Evolutionary conservation across 1,140 invertebrate genomes (phyloP), one percentile per base, ranked within the genome.

Genomic region (Penaeus vannamei): DNA sequence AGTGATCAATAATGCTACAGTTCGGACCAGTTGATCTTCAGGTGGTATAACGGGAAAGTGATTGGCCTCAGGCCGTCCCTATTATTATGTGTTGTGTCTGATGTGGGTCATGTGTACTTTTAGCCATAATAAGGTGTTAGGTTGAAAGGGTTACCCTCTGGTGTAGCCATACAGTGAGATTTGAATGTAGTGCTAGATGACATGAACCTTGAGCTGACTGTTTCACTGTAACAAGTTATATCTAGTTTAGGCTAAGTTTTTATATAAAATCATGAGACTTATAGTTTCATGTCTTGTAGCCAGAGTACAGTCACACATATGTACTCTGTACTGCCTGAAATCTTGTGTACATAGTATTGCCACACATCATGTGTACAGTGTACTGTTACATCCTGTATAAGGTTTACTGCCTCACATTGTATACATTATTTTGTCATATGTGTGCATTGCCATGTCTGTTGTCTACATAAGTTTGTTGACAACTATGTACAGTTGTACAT

Each of bases 121-220:
- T 89, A 89, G 87, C 82, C 82, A 89, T 89, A 89, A 89, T 89
- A 85, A 77, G 87, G 86, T 89, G 87, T 64, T 89, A 84, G 87
- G 87, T 85, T 88, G 79, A 79, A 86, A 86, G 85, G 85, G 62
- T 64, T 84, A 42, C 36, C 80, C 22, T 77, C 81, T 88, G 87
- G 64, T 76, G 66, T 32, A 61, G 87, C 81, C 76, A 85, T 79
- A 36, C 46, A 36, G 29, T n/a, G 69, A n/a, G 53, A 53, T 82
- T 79, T 69, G 62, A 80, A 84, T 62, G 87, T 85, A 89, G 87
- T 89, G 76, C 79, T 89, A 89, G 87, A 84, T 84, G 72, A 82
- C 84, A 66, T 89, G 81, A 62, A 88, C 83, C 86, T 88, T 83
- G 81, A 84, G 81, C 26, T 64, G 87, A 89, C 80, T 79, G 82